These are phyloP conservation scores for Ophthalmolycus amberensis DNA, from an alignment of 2,113 vertebrate species.

Conservation along the genomic window DNA sequence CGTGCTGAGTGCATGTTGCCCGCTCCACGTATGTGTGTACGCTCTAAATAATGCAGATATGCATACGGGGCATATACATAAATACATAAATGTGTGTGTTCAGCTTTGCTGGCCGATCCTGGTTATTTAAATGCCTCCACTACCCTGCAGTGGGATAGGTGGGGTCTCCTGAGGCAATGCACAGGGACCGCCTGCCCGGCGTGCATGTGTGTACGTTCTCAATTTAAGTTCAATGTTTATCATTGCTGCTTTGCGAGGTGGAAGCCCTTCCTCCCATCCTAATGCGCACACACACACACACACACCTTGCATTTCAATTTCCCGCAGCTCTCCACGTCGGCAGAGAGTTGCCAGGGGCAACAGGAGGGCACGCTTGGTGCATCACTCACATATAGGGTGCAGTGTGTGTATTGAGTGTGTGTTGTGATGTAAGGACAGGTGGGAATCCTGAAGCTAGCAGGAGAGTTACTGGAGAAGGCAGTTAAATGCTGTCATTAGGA, in stretches of 20 bases:
- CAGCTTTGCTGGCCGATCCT: background rate
- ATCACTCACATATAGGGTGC: conserved; percentile 19
- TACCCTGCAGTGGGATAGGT: background rate
- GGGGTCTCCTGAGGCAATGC: conserved; percentile 49
- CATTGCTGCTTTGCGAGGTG: conserved; percentile 49
- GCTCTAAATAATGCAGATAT: background rate
- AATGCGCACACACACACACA: conserved; percentile 37
- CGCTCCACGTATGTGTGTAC: background rate
- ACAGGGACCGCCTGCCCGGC: conserved; percentile 28
- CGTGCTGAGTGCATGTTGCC: conserved; percentile 3
- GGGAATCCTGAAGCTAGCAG: background rate
- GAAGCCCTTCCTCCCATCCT: conserved; percentile 34
- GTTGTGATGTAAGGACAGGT: conserved; percentile 8
- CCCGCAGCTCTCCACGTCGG: conserved; percentile 10
- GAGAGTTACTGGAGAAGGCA: background rate
- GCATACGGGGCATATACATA: background rate
- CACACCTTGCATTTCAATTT: conserved; percentile 48
- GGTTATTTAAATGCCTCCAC: background rate
- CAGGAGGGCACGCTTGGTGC: conserved; percentile 34
- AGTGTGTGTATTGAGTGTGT: conserved; percentile 1
- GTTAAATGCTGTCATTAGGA: background rate
- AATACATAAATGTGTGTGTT: background rate
- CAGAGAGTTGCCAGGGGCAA: conserved; percentile 68
- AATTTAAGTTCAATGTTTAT: conserved; percentile 69
- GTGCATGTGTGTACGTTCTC: background rate